Conservation (phyloP, 35 echinoderm and acorn worm genomes). For the Amphiura filiformis region DNA sequence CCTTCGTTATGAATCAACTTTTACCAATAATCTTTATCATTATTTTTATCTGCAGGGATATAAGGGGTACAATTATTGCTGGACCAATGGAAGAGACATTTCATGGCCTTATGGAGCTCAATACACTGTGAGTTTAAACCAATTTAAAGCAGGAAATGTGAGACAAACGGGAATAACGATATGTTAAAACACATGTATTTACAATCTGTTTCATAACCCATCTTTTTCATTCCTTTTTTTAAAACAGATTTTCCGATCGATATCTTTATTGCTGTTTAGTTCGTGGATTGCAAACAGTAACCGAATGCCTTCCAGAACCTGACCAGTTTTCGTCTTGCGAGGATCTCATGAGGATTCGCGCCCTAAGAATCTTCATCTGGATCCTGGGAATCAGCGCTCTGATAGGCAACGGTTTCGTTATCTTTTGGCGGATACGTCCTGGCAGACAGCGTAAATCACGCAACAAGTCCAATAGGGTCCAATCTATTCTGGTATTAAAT, state of each 20-base stretch:
- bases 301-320: constrained; percentile 28
- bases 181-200: too few relatives aligned
- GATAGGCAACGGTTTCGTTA: constrained; percentile 43
- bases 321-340: constrained; percentile 62
- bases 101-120: too few relatives aligned
- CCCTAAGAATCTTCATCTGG: constrained; percentile 46
- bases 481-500: constrained; percentile 36
- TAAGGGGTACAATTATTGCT: too few relatives aligned
- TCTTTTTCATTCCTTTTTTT: neutral
- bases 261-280: constrained; percentile 47
- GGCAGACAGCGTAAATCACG: neutral
- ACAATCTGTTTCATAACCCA: too few relatives aligned
- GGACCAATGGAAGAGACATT: too few relatives aligned
- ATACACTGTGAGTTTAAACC: too few relatives aligned
- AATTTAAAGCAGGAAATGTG: too few relatives aligned
- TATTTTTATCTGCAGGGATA: too few relatives aligned
- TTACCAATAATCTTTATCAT: too few relatives aligned
- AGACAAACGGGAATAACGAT: too few relatives aligned
- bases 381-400: constrained; percentile 49
- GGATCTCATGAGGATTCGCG: constrained; percentile 48
- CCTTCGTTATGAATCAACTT: too few relatives aligned
- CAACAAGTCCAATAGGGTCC: neutral
- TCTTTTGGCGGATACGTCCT: constrained; percentile 9
- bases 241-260: constrained; percentile 36
- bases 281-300: neutral